Percentiles rank a stretch among this genome's conserved stretches.
Conservation (phyloP, 2,113 vertebrate species). For the Prunella fulvescens region DNA sequence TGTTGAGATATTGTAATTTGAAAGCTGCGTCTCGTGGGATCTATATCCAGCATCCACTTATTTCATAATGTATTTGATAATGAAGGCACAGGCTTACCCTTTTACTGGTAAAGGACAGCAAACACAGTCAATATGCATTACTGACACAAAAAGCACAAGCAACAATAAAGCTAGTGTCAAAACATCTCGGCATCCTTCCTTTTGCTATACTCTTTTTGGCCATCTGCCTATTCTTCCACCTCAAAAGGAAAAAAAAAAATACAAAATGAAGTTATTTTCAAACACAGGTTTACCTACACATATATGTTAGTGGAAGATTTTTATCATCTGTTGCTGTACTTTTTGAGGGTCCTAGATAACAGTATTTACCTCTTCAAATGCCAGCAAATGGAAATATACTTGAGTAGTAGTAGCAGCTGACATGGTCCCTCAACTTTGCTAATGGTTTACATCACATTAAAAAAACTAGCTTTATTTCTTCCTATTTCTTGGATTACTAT, state of each 20-base stretch:
- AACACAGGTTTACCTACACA: slow-evolving; percentile 13
- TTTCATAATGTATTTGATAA: slow-evolving; percentile 50
- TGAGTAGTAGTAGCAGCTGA: slow-evolving; percentile 51
- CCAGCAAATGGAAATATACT: slow-evolving; percentile 58
- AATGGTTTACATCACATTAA: slow-evolving; percentile 34
- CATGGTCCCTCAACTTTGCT: slow-evolving; percentile 69
- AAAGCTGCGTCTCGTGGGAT: slow-evolving; percentile 34
- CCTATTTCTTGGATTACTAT: slow-evolving; percentile 35
- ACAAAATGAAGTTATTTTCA: slow-evolving; percentile 17
- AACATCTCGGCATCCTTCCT: slow-evolving; percentile 10
- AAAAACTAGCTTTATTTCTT: slow-evolving; percentile 39
- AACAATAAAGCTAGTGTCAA: slow-evolving; percentile 35
- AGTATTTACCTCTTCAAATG: slow-evolving; percentile 50
- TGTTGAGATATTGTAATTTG: neutral
- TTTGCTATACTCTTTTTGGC: slow-evolving; percentile 52
- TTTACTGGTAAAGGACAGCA: slow-evolving; percentile 50
- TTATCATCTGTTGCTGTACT: slow-evolving; percentile 46
- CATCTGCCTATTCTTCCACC: slow-evolving; percentile 48
- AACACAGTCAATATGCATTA: slow-evolving; percentile 49
- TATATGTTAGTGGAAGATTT: slow-evolving; percentile 30
- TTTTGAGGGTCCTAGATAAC: slow-evolving; percentile 42
- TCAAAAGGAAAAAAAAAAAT: slow-evolving; percentile 56
- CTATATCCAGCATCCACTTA: slow-evolving; percentile 43
- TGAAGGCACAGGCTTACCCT: slow-evolving; percentile 70
- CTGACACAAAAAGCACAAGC: slow-evolving; percentile 44